Base-by-base conservation (phyloP, 2,797 vertebrate genomes). In the Propithecus deckenii region DNA sequence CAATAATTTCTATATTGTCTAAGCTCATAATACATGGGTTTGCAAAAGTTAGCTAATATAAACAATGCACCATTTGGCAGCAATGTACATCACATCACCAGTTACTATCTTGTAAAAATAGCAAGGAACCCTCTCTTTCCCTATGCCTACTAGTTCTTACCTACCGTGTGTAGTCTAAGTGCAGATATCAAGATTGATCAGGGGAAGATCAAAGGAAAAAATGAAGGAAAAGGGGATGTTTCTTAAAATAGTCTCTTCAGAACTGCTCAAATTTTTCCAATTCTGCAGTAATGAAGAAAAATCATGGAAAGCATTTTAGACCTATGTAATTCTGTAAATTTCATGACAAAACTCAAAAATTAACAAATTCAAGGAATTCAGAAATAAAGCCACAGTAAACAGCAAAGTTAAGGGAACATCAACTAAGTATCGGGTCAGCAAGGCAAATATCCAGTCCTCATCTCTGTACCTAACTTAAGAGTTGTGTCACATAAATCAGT, bases 261-360 rank as follows among this genome's bases (percentile, higher is more conserved):
- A 13, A 59, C n/a, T 11, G 12, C 5, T 57, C 28, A 32, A 48
- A 78, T 41, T 71, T 96, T 86, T 94, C 84, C 25, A 95, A 35
- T 10, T 84, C 79, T 55, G n/a, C 20, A 72, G 59, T 75, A 43
- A 91, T 43, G 20, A 95, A 78, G 61, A 89, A 86, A 93, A 89
- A 18, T 1, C 15, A n/a, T 18, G n/a, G 52, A n/a, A 22, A 84
- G 63, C n/a, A 69, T 78, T 65, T 79, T n/a, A 88, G 69, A 72
- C 32, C 7, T 32, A 59, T 52, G 7, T 59, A 71, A 17, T 72
- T 83, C 25, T 25, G 11, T 41, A 87, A 83, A 48, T 41, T 57
- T 65, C 28, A 65, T 20, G 41, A 95, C 12, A 3, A 84, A 74
- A 94, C 23, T 43, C 30, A 89, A 97, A 94, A 94, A 69, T n/a